Evolutionary conservation across 2,113 vertebrate species (phyloP), one percentile per base, ranked within the genome.

Genomic region (Bolborhynchus lineola): DNA sequence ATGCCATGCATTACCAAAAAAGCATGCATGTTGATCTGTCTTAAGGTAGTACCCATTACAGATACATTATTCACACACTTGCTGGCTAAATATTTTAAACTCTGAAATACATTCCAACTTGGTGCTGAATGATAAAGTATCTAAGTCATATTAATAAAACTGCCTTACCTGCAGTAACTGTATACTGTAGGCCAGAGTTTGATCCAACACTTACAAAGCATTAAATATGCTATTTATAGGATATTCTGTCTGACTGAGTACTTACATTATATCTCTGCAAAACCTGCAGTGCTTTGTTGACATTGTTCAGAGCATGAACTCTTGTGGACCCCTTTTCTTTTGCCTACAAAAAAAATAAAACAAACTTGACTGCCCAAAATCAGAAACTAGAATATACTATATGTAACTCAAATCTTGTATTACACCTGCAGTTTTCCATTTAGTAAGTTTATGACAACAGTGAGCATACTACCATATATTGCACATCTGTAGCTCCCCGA

Each of bases 261-360:
- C 99, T 99, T 98, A 99, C 99, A 87, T 99, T 99, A 97, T 99
- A 99, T 98, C 99, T 99, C 98, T 99, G 99, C 97, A 99, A 97
- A 97, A 99, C 96, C 82, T 98, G 98, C 92, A 99, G 98, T 93
- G 99, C 99, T 81, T 99, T 99, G 98, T 99, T 99, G 97, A 99
- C 99, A 98, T 99, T 99, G 98, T 99, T 99, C 96, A 99, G 98
- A 64, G 99, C 99, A 96, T 99, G 99, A 97, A 99, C 99, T 89
- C 99, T 99, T 41, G 99, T 99, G 97, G 99, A 98, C 88, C 99
- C 99, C 94, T 98, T 99, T 98, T 99, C 99, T 98, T 99, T 99
- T 95, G 98, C 98, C 99, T 99, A 90, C 39, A 97, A 96, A 95
- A 67, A 96, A 96, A 97, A 75, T 50, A 55, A 98, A 88, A 94